These are phyloP conservation scores for Auanema freiburgensis DNA, from an alignment of 2,888 invertebrate species.

Conservation along the genomic window DNA sequence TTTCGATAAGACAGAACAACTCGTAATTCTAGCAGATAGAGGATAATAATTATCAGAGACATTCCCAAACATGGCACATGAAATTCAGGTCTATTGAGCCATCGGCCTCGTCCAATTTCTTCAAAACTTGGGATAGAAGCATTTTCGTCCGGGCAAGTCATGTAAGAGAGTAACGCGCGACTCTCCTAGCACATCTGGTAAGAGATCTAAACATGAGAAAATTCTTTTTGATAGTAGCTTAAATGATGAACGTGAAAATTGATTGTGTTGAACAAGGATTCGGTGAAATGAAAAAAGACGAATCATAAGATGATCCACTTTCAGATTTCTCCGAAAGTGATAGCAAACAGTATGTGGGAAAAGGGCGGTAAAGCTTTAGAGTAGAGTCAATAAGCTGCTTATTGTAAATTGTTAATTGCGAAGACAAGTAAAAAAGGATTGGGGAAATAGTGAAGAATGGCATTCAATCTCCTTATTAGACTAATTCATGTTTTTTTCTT, in stretches of 20 bases:
- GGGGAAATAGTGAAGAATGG: not conserved
- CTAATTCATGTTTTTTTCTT: slow-evolving; percentile 3
- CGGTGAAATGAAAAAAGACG: not conserved
- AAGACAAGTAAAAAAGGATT: not conserved
- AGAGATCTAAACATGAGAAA: not conserved
- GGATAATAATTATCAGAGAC: slow-evolving; percentile 14
- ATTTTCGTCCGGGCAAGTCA: slow-evolving; percentile 1
- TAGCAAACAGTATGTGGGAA: slow-evolving; percentile 3
- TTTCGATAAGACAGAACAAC: slow-evolving; percentile 18
- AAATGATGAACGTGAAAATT: not conserved
- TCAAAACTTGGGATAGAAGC: slow-evolving; percentile 1
- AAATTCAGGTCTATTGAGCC: slow-evolving; percentile 21
- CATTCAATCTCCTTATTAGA: not conserved
- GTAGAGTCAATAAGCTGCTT: too few species aligned
- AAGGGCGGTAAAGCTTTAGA: not conserved
- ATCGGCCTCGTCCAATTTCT: slow-evolving; percentile 6
- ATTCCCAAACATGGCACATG: slow-evolving; percentile 20
- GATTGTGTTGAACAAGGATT: not conserved
- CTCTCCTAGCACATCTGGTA: slow-evolving; percentile 2
- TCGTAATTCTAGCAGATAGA: slow-evolving; percentile 18
- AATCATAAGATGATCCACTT: not conserved
- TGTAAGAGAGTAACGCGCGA: not conserved
- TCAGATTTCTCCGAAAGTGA: not conserved
- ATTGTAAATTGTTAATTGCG: not conserved
- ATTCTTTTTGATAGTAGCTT: not conserved